phyloP scores from a whole-genome alignment of 2,888 invertebrate genomes.

The Cylloceria caligata region DNA sequence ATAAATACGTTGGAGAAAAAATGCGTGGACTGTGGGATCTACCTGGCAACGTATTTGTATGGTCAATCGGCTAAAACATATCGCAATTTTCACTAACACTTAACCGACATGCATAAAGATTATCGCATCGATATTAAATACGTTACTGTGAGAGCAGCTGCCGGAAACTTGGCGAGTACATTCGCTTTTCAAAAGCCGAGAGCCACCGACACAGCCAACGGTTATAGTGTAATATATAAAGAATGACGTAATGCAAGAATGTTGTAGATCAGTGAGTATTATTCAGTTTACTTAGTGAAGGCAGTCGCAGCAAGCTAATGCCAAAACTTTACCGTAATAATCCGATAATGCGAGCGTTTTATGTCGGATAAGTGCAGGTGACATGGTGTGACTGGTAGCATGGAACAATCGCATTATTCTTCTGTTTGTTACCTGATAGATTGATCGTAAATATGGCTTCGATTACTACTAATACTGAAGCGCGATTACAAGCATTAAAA shows the following conservation, averaged over 20 bases:
- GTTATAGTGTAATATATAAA: slow-evolving; percentile 21
- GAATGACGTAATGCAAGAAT: slow-evolving; percentile 33
- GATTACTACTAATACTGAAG: too few species aligned
- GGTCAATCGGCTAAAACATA: slow-evolving; percentile 27
- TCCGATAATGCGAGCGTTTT: slow-evolving; percentile 28
- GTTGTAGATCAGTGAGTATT: slow-evolving; percentile 46
- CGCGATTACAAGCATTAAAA: too few species aligned
- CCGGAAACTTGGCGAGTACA: slow-evolving; percentile 43
- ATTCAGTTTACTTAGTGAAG: neutral
- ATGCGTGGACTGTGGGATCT: neutral
- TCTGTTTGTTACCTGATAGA: too few species aligned
- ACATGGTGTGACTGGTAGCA: too few species aligned
- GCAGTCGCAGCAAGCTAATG: neutral
- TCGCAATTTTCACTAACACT: slow-evolving; percentile 12
- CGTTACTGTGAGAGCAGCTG: slow-evolving; percentile 34
- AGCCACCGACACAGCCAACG: neutral
- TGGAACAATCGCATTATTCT: too few species aligned
- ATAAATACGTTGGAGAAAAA: too few species aligned
- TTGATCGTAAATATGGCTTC: too few species aligned
- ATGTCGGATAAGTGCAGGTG: neutral
- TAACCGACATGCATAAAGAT: neutral
- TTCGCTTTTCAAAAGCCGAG: slow-evolving; percentile 30
- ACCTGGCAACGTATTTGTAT: slow-evolving; percentile 32
- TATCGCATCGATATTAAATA: neutral
- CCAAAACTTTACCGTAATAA: slow-evolving; percentile 37